These are phyloP conservation scores for Monopis laevigella DNA, from an alignment of 2,888 invertebrate genomes.

Conservation along the genomic window DNA sequence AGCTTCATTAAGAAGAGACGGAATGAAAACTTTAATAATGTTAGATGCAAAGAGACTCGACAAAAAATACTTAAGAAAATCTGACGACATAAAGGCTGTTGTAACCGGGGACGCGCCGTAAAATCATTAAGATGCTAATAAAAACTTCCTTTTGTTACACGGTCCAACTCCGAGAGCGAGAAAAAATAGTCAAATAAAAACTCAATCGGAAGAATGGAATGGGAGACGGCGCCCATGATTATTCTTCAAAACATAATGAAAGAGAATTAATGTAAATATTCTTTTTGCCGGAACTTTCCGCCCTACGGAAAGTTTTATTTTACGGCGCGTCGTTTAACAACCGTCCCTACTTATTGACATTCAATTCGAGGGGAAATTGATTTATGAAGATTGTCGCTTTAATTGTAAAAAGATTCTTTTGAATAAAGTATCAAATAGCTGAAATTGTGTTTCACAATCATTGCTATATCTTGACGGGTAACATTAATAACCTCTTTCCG, in stretches of 20 bases:
- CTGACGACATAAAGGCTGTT: constrained; percentile 69
- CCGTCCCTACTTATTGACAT: constrained; percentile 67
- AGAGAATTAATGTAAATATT: constrained; percentile 70
- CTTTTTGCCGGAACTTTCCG: constrained; percentile 59
- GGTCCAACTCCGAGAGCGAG: constrained; percentile 51
- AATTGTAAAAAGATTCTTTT: constrained; percentile 55
- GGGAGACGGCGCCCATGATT: constrained; percentile 62
- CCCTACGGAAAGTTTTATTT: constrained; percentile 67
- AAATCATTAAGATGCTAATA: constrained; percentile 71
- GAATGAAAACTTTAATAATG: constrained; percentile 69
- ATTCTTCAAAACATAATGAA: constrained; percentile 69
- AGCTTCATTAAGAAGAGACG: constrained; percentile 66
- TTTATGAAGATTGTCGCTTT: constrained; percentile 66
- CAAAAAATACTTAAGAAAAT: constrained; percentile 68
- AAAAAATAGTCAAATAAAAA: constrained; percentile 68
- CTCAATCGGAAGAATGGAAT: constrained; percentile 60
- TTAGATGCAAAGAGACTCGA: constrained; percentile 67
- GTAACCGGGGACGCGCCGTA: constrained; percentile 67
- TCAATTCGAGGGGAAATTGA: constrained; percentile 67
- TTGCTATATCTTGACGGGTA: too few species aligned
- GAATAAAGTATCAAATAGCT: constrained; percentile 8
- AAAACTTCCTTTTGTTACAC: constrained; percentile 67
- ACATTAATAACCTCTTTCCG: too few species aligned
- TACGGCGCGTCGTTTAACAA: constrained; percentile 64
- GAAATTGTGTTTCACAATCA: neutral